Evolutionary conservation across 2,888 invertebrate genomes (phyloP).

Genomic region (Agrilus cyanescens): DNA sequence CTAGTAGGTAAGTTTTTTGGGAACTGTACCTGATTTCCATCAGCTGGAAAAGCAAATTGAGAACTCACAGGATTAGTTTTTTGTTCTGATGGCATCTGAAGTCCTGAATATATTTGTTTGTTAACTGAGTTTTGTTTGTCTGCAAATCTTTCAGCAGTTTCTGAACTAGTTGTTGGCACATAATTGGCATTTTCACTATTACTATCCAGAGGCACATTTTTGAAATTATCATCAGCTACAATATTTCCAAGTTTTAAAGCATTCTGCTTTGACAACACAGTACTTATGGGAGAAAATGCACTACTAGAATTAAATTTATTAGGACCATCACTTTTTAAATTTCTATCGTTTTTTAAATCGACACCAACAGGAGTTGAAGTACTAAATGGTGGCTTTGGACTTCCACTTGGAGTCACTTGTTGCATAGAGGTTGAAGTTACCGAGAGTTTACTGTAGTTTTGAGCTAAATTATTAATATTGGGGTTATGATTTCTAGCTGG

Average conservation of each 20-base stretch:
- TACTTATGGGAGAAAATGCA: background rate
- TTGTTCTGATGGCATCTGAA: no score
- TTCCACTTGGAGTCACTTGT: conserved; percentile 17
- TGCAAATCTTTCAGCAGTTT: no score
- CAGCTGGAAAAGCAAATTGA: no score
- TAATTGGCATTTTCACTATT: no score
- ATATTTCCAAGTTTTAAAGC: background rate
- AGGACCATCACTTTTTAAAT: background rate
- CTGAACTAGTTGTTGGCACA: no score
- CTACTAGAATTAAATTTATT: conserved; percentile 3
- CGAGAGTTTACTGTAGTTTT: conserved; percentile 17
- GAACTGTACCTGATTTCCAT: no score
- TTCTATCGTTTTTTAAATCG: conserved; percentile 3
- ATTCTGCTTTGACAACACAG: background rate
- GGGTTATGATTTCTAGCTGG: conserved; percentile 10
- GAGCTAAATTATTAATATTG: conserved; percentile 15
- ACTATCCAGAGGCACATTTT: conserved; percentile 1
- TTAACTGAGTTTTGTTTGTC: no score
- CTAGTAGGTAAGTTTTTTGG: no score
- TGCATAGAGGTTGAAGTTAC: conserved; percentile 11
- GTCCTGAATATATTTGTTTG: no score
- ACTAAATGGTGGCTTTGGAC: conserved; percentile 19
- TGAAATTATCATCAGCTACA: conserved; percentile 1
- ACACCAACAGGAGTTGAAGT: conserved; percentile 25
- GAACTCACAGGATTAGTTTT: no score